Evolutionary conservation across 2,797 vertebrate genomes (phyloP), one percentile per base, ranked within the genome.

Genomic region (Cossypha niveicapilla): DNA sequence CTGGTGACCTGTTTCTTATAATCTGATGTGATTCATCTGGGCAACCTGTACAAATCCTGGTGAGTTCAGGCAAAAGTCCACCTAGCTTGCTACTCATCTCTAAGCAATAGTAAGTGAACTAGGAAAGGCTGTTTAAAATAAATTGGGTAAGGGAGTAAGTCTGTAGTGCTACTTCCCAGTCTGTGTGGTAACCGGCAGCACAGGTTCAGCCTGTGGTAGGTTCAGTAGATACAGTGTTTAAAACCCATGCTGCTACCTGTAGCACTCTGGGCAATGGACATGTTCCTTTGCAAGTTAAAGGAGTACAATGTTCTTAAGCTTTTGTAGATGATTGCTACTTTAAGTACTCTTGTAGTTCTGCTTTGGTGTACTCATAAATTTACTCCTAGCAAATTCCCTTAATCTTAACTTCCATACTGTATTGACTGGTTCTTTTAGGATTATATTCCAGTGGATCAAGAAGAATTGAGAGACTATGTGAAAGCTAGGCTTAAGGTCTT

Each of bases 401-500:
- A 30, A 42, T 54, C 30, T 73, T 63, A 24, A 82, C 16, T 83
- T 87, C 18, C 3, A 1, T 71, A 10, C 25, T 58, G 2, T 94
- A 28, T 60, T 73, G 34, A 25, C 57, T 86, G 28, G 18, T 90
- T 91, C 27, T 87, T 92, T 44, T 80, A 99, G 99, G 99, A 99
- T 97, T 99, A 99, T 85, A 98, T 99, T 94, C 99, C 99, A 78
- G 99, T 99, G 83, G 99, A 99, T 96, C 99, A 99, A 78, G 99
- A 99, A 95, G 99, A 99, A 94, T 92, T 99, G 78, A 98, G 99
- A 86, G 99, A 99, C 93, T 99, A 99, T 5, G 99, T 99, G 79
- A 99, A 99, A 97, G 99, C 99, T 27, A 98, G 99, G 78, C 98
- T 99, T 92, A 99, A 99, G 97, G 99, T 99, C 91, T 99, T 99